A percentile compares a stretch with the other conserved stretches of the same genome.
Conservation (phyloP, 2,113 vertebrate genomes). For the Cavia porcellus region DNA sequence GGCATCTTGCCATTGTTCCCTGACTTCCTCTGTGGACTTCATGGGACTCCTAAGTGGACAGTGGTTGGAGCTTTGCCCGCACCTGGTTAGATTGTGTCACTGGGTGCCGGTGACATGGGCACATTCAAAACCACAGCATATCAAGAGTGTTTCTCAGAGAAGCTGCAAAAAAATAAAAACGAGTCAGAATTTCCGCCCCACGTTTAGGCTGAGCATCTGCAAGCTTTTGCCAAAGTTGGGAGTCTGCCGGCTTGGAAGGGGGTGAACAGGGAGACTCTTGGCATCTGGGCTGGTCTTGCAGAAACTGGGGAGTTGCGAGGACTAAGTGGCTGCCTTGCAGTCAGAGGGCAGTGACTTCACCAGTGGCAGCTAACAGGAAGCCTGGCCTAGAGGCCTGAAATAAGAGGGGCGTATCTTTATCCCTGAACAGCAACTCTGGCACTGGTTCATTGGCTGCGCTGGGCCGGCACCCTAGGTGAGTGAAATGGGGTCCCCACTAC, state of each 20-base stretch:
- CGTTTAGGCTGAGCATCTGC: not conserved
- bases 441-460: not conserved
- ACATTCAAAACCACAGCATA: not conserved
- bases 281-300: not conserved
- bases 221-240: not conserved
- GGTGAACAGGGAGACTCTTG: too few species aligned
- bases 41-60: accelerated
- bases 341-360: not conserved
- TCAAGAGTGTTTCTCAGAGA: not conserved
- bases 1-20: accelerated
- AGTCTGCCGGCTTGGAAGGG: accelerated
- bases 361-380: not conserved
- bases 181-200: not conserved
- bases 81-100: not conserved
- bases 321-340: accelerated
- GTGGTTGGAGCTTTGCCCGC: not conserved
- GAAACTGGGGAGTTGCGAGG: accelerated
- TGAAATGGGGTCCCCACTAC: not conserved
- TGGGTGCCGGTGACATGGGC: not conserved
- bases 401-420: not conserved
- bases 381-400: not conserved
- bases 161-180: not conserved
- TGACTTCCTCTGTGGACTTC: too few species aligned
- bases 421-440: not conserved
- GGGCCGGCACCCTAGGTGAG: not conserved